Base-by-base conservation (phyloP, 2,888 invertebrate genomes). In the Seira musarum region DNA sequence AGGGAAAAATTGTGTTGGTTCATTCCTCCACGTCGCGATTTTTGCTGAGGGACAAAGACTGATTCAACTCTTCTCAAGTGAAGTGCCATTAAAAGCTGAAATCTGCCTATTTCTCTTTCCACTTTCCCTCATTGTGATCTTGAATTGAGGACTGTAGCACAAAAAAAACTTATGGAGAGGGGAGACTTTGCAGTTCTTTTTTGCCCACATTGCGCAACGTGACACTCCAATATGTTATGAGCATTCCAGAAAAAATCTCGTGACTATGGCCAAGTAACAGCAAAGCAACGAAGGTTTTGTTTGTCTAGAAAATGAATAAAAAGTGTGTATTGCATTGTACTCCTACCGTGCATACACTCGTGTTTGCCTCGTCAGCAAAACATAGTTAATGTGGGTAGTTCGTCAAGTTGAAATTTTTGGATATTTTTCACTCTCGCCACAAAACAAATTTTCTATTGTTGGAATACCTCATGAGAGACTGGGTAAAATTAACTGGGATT, bases 51-150 rank as follows among this genome's bases (percentile, higher is more conserved):
- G 61, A 71, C 63, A 63, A 63, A 71, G 71, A 19, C 70, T 17
- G 49, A 19, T 30, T 67, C 46, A 21, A 21, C 70, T 61, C 70
- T 40, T 40, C 13, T 35, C 63, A 35, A 60, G 30, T 74, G 61
- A 40, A 60, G 67, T 74, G 60, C 67, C 67, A 67, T 74, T 67
- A 67, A 73, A 40, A 67, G 60, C n/a, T 66, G 66, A 74, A 13
- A 60, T 57, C 65, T 60, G 67, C 22, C 40, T 35, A 67, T 67
- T 60, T 49, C 25, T 19, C 40, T 60, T 74, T n/a, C n/a, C n/a
- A 13, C 40, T 40, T 13, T 40, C 40, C 40, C 40, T 13, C 40
- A 40, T 40, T 40, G 40, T 67, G 74, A 67, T 74, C 30, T 40
- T 25, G n/a, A 60, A 72, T 25, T 72, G 67, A 46, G n/a, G 19